Evolutionary conservation across 2,888 invertebrate genomes (phyloP), one percentile per base, ranked within the genome.

Genomic region (Cristatella mucedo): DNA sequence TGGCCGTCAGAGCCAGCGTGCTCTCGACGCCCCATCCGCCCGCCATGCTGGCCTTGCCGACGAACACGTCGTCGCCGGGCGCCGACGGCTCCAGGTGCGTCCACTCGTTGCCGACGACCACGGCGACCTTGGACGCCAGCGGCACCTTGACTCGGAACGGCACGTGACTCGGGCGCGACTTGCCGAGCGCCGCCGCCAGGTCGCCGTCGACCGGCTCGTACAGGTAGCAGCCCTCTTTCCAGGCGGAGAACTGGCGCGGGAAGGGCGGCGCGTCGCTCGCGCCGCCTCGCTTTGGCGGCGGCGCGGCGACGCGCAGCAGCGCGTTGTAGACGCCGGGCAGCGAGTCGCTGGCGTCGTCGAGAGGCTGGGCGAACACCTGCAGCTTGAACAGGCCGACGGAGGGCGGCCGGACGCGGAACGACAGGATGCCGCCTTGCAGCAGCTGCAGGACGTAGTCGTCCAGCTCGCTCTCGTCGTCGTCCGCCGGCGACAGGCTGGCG

Each of bases 211-310:
- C 47, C 1, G 66, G 66, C 20, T 51, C 48, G 38, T 50, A 52
- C 53, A 66, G 59, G 52, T 49, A 59, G 47, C 66, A 66, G 5
- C 64, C 66, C 41, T 66, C 64, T 48, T 65, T 66, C 66, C 66
- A 66, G 46, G 64, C 63, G 18, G 61, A 62, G 34, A 63, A 66
- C 51, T 66, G 66, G 48, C 63, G 61, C 19, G 66, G 66, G 57
- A 58, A 66, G 18, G 59, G 55, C 29, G 49, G 46, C 29, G 48
- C 46, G 26, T 42, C 41, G 2, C 38, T 38, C 7, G 52, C 50
- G 15, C 43, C 33, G 19, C 45, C 43, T 40, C 53, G 49, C 5
- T 49, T 53, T 6, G 53, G 37, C 21, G 42, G 44, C 2, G 40
- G 38, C 40, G 53, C 49, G 5, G 50, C 52, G 6, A 54, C 40